These are phyloP conservation scores for Tachina fera DNA, from an alignment of 2,888 invertebrate genomes.

Conservation along the genomic window DNA sequence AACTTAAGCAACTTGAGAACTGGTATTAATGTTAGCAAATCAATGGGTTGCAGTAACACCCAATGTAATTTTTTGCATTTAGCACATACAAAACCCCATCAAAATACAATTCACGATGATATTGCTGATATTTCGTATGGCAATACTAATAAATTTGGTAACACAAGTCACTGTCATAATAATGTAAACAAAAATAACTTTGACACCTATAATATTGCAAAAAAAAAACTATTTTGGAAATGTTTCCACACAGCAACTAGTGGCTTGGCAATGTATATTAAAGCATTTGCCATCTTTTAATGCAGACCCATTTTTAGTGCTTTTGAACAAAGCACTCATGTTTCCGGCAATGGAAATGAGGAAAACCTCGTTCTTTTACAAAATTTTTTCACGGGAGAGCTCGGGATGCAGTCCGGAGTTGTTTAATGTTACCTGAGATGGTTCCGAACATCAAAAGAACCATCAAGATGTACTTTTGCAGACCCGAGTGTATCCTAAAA, in stretches of 20 bases:
- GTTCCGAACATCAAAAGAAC: slow-evolving; percentile 33
- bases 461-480: slow-evolving; percentile 38
- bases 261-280: background rate
- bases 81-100: no score
- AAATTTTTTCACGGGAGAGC: slow-evolving; percentile 32
- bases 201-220: background rate
- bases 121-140: no score
- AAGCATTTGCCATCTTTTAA: slow-evolving; percentile 2
- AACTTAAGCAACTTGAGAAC: no score
- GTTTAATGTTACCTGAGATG: slow-evolving; percentile 37
- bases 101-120: no score
- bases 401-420: slow-evolving; percentile 20
- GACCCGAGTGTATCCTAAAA: slow-evolving; percentile 34
- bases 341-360: slow-evolving; percentile 26
- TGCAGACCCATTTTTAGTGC: no score
- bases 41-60: no score
- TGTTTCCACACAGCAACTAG: background rate
- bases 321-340: background rate
- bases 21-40: no score
- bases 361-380: slow-evolving; percentile 42
- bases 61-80: no score
- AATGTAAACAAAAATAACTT: no score
- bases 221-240: no score
- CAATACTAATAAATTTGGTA: no score
- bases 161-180: background rate